A percentile compares a stretch with the other conserved stretches of the same genome.
Conservation (phyloP, 2,888 invertebrate genomes). For the Dryobotodes eremita region DNA sequence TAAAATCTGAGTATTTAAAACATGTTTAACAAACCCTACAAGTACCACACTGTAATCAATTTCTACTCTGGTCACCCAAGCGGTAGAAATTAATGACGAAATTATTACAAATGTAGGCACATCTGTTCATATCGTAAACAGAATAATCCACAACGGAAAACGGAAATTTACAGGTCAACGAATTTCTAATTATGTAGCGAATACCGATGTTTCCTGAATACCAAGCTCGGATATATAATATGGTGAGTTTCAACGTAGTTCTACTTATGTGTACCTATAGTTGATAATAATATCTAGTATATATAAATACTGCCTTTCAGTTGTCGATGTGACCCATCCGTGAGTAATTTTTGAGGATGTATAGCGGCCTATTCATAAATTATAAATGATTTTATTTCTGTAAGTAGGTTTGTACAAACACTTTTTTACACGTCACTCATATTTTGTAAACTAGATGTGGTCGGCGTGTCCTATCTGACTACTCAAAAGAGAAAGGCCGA, state of each 20-base stretch:
- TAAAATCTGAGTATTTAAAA: constrained; percentile 45
- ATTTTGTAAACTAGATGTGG: too few relatives aligned
- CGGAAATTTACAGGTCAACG: constrained; percentile 76
- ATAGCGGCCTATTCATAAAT: background rate
- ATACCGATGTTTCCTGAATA: constrained; percentile 73
- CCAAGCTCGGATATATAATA: constrained; percentile 62
- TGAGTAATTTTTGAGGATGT: background rate
- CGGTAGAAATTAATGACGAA: constrained; percentile 72
- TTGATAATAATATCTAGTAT: background rate
- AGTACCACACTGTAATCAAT: constrained; percentile 67
- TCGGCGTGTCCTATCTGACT: too few relatives aligned
- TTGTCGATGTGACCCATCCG: background rate
- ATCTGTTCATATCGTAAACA: constrained; percentile 77
- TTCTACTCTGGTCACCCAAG: constrained; percentile 68
- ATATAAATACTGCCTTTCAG: too few relatives aligned
- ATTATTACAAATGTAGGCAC: constrained; percentile 72
- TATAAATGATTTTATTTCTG: too few relatives aligned
- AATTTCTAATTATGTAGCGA: constrained; percentile 77
- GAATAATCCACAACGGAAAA: constrained; percentile 70
- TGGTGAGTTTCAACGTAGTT: constrained; percentile 15
- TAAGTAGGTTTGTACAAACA: too few relatives aligned
- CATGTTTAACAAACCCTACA: constrained; percentile 38
- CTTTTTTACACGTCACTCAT: too few relatives aligned
- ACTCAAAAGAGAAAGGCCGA: too few relatives aligned
- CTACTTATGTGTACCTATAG: constrained; percentile 1